A percentile compares a stretch with the other conserved stretches of the same genome.
Conservation (phyloP, 2,797 vertebrate species). For the Gallinago solitaria region DNA sequence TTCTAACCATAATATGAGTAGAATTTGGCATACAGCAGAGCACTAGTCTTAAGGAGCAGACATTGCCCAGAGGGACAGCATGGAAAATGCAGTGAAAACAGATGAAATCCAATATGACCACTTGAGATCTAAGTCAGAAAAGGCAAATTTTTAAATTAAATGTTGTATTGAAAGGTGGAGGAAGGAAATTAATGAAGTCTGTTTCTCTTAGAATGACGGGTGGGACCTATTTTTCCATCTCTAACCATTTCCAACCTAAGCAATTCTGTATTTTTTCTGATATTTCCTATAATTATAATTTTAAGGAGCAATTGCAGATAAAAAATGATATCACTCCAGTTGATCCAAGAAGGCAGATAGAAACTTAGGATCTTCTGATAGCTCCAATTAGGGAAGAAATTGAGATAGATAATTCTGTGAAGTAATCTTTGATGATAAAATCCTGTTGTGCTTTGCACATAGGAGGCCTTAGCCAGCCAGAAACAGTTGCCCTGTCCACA, state of each 20-base stretch:
- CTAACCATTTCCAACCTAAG: not conserved
- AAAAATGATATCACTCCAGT: not conserved
- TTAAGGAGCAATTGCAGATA: not conserved
- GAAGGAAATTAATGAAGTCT: not conserved
- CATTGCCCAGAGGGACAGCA: not conserved
- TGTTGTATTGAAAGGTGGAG: not conserved
- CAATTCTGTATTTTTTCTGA: not conserved
- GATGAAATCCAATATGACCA: not conserved
- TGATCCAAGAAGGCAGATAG: not conserved
- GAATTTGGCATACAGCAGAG: conserved; percentile 13
- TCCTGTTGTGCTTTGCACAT: not conserved
- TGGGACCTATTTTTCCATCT: not conserved
- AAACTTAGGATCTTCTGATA: not conserved
- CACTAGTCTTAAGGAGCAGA: not conserved
- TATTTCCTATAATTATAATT: not conserved
- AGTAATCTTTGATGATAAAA: not conserved
- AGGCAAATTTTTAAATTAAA: not conserved
- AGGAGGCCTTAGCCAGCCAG: not conserved
- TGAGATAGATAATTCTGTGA: not conserved
- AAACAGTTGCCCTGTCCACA: not conserved
- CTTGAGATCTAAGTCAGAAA: not conserved
- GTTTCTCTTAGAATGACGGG: not conserved
- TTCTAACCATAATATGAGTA: not conserved
- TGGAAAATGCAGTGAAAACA: not conserved
- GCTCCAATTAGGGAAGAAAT: not conserved